Evolutionary conservation across 2,113 vertebrate species (phyloP).

Genomic region (Rynchops niger): DNA sequence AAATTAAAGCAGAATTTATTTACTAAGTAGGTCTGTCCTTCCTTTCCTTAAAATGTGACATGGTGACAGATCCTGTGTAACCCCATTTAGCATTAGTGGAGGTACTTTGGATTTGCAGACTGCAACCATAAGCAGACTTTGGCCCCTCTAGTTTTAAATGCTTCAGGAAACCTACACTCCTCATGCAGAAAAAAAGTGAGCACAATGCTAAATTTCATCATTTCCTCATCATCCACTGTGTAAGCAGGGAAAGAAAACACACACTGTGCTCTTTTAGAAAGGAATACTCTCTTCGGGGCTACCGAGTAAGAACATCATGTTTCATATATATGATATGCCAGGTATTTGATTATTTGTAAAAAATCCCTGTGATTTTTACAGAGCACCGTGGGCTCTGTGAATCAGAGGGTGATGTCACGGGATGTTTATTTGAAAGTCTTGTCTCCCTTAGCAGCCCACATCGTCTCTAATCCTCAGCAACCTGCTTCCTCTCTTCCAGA

Average conservation of each 20-base stretch:
- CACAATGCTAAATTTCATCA: not conserved
- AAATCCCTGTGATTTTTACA: not conserved
- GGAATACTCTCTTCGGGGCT: not conserved
- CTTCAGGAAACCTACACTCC: not conserved
- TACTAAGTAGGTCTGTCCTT: not conserved
- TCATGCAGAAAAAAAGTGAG: not conserved
- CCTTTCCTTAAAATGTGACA: not conserved
- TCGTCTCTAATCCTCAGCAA: not conserved
- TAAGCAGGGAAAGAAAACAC: slow-evolving; percentile 38
- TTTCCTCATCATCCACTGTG: slow-evolving; percentile 28
- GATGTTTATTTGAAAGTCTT: slow-evolving; percentile 49
- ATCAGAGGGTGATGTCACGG: slow-evolving; percentile 6
- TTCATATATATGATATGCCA: slow-evolving; percentile 13
- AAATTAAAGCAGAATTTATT: not conserved
- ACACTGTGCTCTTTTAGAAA: not conserved
- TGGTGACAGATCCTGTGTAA: not conserved
- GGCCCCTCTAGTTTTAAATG: not conserved
- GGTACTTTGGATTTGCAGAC: not conserved
- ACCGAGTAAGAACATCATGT: not conserved
- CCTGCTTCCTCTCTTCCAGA: not conserved
- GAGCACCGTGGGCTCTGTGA: not conserved
- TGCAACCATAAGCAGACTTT: not conserved
- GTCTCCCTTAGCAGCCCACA: slow-evolving; percentile 34
- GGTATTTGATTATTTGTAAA: slow-evolving; percentile 60
- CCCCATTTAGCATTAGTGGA: not conserved